A percentile compares a stretch with the other conserved stretches of the same genome.
Conservation (phyloP, 2,888 invertebrate species). For the Dasysyrphus tricinctus region DNA sequence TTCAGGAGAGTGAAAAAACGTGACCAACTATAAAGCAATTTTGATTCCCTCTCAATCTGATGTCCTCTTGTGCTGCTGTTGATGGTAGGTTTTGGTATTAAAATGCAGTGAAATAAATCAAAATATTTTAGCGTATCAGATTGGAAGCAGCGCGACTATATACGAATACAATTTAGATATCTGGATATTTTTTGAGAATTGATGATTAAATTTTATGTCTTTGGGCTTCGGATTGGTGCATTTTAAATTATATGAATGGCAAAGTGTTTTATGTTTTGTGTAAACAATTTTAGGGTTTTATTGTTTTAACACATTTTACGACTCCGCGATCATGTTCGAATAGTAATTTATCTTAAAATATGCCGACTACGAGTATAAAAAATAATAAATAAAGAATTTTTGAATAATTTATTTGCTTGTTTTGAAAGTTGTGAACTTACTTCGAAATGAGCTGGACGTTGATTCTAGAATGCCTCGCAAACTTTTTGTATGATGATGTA, state of each 20-base stretch:
- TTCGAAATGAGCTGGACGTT: slow-evolving; percentile 89
- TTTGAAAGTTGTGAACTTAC: slow-evolving; percentile 84
- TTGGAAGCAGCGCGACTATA: background rate
- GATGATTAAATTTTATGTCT: slow-evolving; percentile 48
- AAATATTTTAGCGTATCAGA: slow-evolving; percentile 62
- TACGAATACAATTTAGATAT: background rate
- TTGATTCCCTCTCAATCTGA: slow-evolving; percentile 23
- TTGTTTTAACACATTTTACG: background rate
- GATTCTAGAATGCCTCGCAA: slow-evolving; percentile 90
- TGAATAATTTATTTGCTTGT: background rate
- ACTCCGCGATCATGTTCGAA: background rate
- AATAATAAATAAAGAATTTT: background rate
- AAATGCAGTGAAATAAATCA: slow-evolving; percentile 68
- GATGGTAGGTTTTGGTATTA: slow-evolving; percentile 20
- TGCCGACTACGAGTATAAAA: background rate
- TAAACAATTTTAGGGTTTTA: background rate
- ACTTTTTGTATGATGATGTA: slow-evolving; percentile 89
- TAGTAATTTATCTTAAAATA: background rate
- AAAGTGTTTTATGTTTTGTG: background rate
- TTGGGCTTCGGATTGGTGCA: background rate
- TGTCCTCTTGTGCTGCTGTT: slow-evolving; percentile 3
- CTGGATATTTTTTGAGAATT: slow-evolving; percentile 16
- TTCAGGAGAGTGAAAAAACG: slow-evolving; percentile 36
- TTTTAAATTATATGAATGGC: background rate
- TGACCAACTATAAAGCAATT: slow-evolving; percentile 40